These are phyloP conservation scores for Diorhabda carinulata DNA, from an alignment of 1,140 invertebrate species.

Conservation along the genomic window DNA sequence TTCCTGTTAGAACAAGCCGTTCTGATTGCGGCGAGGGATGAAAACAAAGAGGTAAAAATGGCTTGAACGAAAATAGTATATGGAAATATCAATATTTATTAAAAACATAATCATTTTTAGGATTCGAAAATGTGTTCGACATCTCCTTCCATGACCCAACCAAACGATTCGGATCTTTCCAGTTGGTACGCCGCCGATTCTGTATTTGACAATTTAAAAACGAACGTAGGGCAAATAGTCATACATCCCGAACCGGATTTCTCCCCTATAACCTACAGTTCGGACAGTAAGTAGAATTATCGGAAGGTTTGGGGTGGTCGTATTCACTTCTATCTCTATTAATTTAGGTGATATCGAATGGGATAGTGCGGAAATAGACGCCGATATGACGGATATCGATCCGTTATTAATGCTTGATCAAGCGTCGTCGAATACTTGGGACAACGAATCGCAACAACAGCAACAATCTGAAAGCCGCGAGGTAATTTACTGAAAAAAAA, in stretches of 20 bases:
- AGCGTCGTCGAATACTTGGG: background rate
- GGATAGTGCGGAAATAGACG: constrained; percentile 53
- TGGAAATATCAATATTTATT: background rate
- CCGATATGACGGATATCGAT: constrained; percentile 40
- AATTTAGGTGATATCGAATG: constrained; percentile 56
- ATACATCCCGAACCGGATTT: constrained; percentile 55
- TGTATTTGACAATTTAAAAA: constrained; percentile 75
- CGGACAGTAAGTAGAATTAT: constrained; percentile 50
- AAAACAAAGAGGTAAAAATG: constrained; percentile 17
- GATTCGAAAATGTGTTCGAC: constrained; percentile 43
- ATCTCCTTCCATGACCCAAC: constrained; percentile 40
- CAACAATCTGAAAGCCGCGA: constrained; percentile 24
- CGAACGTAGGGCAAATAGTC: constrained; percentile 63
- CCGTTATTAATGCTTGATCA: constrained; percentile 15
- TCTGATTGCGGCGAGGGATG: constrained; percentile 47
- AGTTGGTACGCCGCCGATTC: constrained; percentile 75
- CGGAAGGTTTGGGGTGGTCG: background rate
- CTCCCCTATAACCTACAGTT: constrained; percentile 53
- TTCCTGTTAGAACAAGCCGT: constrained; percentile 84
- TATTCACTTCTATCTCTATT: background rate
- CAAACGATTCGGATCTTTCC: constrained; percentile 63
- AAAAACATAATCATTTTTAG: constrained; percentile 19
- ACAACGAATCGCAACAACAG: constrained; percentile 4
- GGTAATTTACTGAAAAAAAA: background rate
- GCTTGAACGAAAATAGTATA: background rate